A percentile compares a stretch with the other conserved stretches of the same genome.
Conservation (phyloP, 2,797 vertebrate genomes). For the Pipistrellus nathusii region DNA sequence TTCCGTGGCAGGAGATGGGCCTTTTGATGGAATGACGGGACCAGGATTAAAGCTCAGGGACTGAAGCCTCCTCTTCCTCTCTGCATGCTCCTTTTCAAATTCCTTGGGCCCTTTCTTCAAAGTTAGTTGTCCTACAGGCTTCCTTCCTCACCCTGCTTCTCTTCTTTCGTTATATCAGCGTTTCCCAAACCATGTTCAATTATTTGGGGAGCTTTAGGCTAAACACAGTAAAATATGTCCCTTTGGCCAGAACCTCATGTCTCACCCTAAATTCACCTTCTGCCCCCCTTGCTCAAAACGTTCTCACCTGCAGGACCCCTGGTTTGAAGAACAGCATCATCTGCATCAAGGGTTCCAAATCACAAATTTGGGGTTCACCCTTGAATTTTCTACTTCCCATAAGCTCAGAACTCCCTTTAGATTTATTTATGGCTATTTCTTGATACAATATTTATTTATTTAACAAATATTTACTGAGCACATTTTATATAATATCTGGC, state of each 20-base stretch:
- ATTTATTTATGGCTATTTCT: neutral
- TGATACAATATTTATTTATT: neutral
- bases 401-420: neutral
- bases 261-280: neutral
- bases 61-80: neutral
- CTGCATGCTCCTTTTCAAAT: neutral
- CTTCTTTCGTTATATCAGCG: neutral
- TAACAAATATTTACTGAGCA: neutral
- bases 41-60: neutral
- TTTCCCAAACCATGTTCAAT: slow-evolving; percentile 34
- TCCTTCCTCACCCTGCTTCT: neutral
- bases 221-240: neutral
- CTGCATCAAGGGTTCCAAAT: neutral
- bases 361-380: neutral
- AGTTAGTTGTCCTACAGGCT: neutral
- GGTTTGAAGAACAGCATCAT: neutral
- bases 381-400: neutral
- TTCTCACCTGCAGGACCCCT: neutral
- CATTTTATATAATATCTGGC: neutral
- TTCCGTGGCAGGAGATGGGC: neutral
- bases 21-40: neutral
- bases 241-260: neutral
- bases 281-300: neutral
- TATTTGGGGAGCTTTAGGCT: neutral
- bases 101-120: neutral